Evolutionary conservation across 2,888 invertebrate species (phyloP), one percentile per base, ranked within the genome.

Genomic region (Girardia tigrina): DNA sequence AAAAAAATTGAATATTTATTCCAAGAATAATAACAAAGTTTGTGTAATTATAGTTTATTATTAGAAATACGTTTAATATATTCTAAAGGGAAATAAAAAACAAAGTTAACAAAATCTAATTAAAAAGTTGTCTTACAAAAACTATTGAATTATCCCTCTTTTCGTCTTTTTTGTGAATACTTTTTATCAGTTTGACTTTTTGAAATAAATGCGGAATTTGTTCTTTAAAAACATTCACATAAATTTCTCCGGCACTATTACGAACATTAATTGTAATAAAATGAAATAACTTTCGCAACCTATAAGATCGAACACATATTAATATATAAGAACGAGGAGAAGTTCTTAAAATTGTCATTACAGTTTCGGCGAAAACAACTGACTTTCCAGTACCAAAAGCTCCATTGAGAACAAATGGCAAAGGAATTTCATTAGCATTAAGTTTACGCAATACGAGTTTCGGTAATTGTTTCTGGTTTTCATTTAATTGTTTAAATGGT

Each of bases 331-430:
- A 56, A 20, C 4, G n/a, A 8, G 4, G 4, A 12, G n/a, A n/a
- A 56, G n/a, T 56, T 56, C 23, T n/a, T 23, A 56, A 56, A 56
- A 56, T 56, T 56, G 56, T 23, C 56, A 56, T 56, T 20, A 56
- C 56, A 8, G 56, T 56, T 56, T 56, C 56, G n/a, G 56, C 56
- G 23, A 56, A 56, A 4, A 56, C 56, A n/a, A 8, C 20, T n/a
- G 56, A 20, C 23, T 56, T 56, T 12, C 56, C 56, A n/a, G 56
- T 56, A 56, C 56, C 56, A n/a, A 56, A 56, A 4, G 56, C 56
- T 12, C 56, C 56, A 56, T 56, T 56, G 56, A 56, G 56, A 56
- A 56, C 23, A 16, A 56, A 56, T 23, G 56, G 56, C n/a, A 56
- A 56, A 4, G 56, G 20, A 20, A 56, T 16, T 56, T 56, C 56